Evolutionary conservation across 2,797 vertebrate species (phyloP).

Genomic region (Micrastur ruficollis): DNA sequence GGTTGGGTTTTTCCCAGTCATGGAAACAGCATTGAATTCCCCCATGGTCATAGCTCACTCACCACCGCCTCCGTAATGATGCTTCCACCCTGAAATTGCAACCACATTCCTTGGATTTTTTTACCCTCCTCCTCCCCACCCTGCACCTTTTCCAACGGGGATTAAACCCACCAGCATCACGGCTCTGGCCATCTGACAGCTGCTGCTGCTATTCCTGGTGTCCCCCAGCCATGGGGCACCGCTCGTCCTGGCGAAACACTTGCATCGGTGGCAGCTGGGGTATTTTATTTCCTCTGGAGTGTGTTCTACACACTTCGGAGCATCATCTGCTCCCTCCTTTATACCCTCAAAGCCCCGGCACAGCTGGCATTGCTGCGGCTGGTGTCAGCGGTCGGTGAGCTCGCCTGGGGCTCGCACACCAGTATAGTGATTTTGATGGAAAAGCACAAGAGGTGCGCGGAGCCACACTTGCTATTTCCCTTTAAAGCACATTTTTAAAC

Average conservation of each 20-base stretch:
- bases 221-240: rapidly evolving
- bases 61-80: rapidly evolving
- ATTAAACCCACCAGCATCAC: not conserved
- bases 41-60: rapidly evolving
- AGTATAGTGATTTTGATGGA: not conserved
- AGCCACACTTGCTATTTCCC: not conserved
- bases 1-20: not conserved
- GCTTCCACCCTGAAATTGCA: not conserved
- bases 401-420: not conserved
- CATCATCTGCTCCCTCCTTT: not conserved
- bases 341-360: not conserved
- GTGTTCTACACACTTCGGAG: rapidly evolving
- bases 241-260: not conserved
- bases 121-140: not conserved
- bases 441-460: not conserved
- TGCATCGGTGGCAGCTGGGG: rapidly evolving
- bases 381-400: not conserved
- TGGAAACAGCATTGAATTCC: not conserved
- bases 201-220: slow-evolving; percentile 29
- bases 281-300: not conserved
- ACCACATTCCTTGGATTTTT: not conserved
- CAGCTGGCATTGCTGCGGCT: not conserved
- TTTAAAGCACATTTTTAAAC: not conserved
- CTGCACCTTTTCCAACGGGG: not conserved
- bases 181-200: not conserved